Percentiles rank a stretch among this genome's conserved stretches.
These are phyloP conservation scores for Cyprinodon diabolis DNA, from an alignment of 2,797 vertebrate genomes.

Conservation along the genomic window DNA sequence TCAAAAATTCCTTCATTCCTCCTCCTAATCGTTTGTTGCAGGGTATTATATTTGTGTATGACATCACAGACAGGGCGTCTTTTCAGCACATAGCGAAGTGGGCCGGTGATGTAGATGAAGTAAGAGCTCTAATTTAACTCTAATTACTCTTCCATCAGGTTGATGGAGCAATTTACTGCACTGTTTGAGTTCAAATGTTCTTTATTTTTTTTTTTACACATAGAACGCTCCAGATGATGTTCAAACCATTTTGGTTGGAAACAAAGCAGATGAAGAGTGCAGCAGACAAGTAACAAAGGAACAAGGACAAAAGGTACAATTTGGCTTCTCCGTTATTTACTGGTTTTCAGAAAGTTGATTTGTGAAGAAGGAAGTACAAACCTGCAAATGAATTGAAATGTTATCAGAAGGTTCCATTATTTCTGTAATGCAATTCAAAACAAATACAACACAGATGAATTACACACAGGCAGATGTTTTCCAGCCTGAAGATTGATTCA, in stretches of 20 bases:
- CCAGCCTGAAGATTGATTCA: no score
- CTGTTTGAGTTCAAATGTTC: not conserved
- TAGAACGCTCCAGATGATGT: constrained; percentile 87
- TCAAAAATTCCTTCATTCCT: not conserved
- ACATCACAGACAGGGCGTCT: constrained; percentile 88
- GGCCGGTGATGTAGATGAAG: constrained; percentile 94
- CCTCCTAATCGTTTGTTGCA: constrained; percentile 48
- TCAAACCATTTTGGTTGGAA: constrained; percentile 92
- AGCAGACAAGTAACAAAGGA: constrained; percentile 88
- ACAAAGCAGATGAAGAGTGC: constrained; percentile 89
- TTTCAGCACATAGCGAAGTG: constrained; percentile 95
- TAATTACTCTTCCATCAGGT: not conserved
- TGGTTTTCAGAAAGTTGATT: not conserved
- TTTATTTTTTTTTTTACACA: constrained; percentile 8
- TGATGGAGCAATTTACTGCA: constrained; percentile 10
- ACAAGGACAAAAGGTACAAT: constrained; percentile 88
- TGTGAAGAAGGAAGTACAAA: not conserved
- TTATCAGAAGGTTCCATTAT: no score
- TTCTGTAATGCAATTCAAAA: no score
- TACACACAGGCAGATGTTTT: no score
- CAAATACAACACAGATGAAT: no score
- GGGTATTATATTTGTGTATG: constrained; percentile 94
- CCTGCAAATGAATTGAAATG: no score
- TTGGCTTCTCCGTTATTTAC: not conserved
- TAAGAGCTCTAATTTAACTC: constrained; percentile 49